Percentiles rank a stretch among this genome's conserved stretches.
These are phyloP conservation scores for Nymphalis polychloros DNA, from an alignment of 2,888 invertebrate species.

Conservation along the genomic window DNA sequence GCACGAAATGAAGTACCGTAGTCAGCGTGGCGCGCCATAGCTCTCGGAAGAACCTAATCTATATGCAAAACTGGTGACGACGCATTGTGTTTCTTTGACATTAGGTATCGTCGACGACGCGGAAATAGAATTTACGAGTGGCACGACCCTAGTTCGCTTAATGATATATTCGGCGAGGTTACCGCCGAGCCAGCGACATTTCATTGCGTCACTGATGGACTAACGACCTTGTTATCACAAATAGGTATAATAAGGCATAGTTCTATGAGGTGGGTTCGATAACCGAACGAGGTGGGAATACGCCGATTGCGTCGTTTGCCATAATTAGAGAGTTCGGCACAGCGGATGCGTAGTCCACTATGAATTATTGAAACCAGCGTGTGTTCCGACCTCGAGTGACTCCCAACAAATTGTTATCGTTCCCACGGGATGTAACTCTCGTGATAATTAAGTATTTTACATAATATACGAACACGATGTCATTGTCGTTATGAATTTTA, in stretches of 20 bases:
- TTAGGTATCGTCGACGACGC: slow-evolving; percentile 60
- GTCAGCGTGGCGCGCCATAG: slow-evolving; percentile 58
- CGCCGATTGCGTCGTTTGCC: slow-evolving; percentile 55
- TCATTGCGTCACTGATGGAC: slow-evolving; percentile 61
- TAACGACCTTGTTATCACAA: slow-evolving; percentile 64
- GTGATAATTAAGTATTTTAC: slow-evolving; percentile 26
- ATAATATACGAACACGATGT: slow-evolving; percentile 21
- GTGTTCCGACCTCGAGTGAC: slow-evolving; percentile 52
- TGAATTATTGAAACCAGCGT: slow-evolving; percentile 69
- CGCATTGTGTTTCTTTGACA: slow-evolving; percentile 44
- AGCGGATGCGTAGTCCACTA: slow-evolving; percentile 57
- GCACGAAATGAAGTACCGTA: slow-evolving; percentile 48
- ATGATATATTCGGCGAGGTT: slow-evolving; percentile 67
- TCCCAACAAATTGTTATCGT: slow-evolving; percentile 66
- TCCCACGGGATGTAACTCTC: slow-evolving; percentile 58
- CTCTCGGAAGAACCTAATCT: slow-evolving; percentile 52
- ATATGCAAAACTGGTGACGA: slow-evolving; percentile 54
- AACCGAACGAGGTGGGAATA: slow-evolving; percentile 70
- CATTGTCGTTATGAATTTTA: slow-evolving; percentile 11
- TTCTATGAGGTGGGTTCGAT: slow-evolving; percentile 61
- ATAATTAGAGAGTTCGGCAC: slow-evolving; percentile 65
- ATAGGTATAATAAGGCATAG: slow-evolving; percentile 48
- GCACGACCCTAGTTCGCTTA: slow-evolving; percentile 51
- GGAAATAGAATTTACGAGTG: slow-evolving; percentile 71
- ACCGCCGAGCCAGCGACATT: slow-evolving; percentile 47